Base-by-base conservation (phyloP, 2,888 invertebrate genomes). In the Tolmerus cingulatus region DNA sequence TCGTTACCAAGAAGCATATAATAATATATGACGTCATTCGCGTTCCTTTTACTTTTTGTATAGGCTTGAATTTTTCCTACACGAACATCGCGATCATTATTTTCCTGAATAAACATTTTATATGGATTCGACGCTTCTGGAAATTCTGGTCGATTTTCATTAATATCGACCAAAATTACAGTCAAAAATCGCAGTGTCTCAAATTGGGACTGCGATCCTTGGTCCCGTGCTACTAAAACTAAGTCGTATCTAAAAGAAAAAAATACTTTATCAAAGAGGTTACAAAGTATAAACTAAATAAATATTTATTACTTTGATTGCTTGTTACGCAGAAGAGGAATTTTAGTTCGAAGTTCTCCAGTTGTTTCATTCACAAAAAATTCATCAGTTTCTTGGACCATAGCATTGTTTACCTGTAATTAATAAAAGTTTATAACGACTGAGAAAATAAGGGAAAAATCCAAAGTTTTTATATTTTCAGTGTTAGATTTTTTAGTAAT, bases 131-230 rank as follows among this genome's bases (percentile, higher is more conserved):
- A 92, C 1, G 94, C 93, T 82, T 94, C 94, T 0, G 95, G 94
- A 91, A 97, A 97, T 90, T 95, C 95, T 0, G 97, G 97, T 0
- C 94, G 93, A 90, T 97, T 97, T 92, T 97, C 97, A 90, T 97
- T 96, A 3, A 96, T 95, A 91, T 97, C 97, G 12, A 96, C 95
- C 66, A 97, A 93, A 46, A 96, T 93, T 74, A 98, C 95, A 0
- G 95, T 96, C 77, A 98, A 93, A 86, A 96, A 94, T 0, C 96
- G 95, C 5, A 97, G 93, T 1, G 95, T 96, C 92, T 97, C 97
- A 90, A 96, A 97, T 90, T 95, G 95, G 0, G 95, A 95, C 0
- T 97, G 97, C 30, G 94, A 95, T 0, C 97, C 97, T 90, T 97
- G 96, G 93, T 97, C 97, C 76, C 95, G 94, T 0, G 97, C 97